Evolutionary conservation across 1,140 invertebrate genomes (phyloP), one percentile per base, ranked within the genome.

Genomic region (Sitodiplosis mosellana): DNA sequence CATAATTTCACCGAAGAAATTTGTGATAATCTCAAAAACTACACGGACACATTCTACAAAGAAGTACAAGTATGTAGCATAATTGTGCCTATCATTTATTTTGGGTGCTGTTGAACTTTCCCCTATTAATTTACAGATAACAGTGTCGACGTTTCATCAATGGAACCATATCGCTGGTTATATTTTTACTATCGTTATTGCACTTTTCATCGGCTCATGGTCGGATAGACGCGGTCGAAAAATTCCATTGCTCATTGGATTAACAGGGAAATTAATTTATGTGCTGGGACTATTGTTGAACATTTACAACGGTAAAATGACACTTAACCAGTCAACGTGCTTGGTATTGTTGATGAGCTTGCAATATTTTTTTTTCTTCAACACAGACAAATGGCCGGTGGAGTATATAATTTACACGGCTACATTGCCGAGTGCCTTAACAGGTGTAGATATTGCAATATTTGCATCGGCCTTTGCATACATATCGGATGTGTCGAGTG

Each of bases 391-490:
- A 0, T 86, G 83, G 82, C 75, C 79, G 2, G 55, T 84, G n/a
- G 72, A 83, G 46, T 77, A 78, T 52, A 64, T 85, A 1, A 73
- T 83, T 48, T 83, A 77, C 53, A 77, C 77, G 2, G 82, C 81
- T 0, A 77, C 73, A 8, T 59, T 85, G 18, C 83, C 83, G 0
- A 77, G 76, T 59, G 74, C 78, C 0, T 52, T 85, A 14, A 76
- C 81, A 0, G 81, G 81, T 0, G 77, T 77, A 4, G 79, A 83
- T 55, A 69, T 85, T 12, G 77, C 79, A 0, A 81, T 86, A 52
- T 85, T 86, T 57, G 76, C 76, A 11, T 73, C 75, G 0, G 75
- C 74, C 33, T 84, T 85, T 56, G 69, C 80, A 0, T 86, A 86
- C 54, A 70, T 86, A 33, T 74, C 80, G 7, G 83, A 86, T 52